A percentile compares a stretch with the other conserved stretches of the same genome.
These are phyloP conservation scores for Paraplagusia blochii DNA, from an alignment of 2,113 vertebrate genomes.

Conservation along the genomic window DNA sequence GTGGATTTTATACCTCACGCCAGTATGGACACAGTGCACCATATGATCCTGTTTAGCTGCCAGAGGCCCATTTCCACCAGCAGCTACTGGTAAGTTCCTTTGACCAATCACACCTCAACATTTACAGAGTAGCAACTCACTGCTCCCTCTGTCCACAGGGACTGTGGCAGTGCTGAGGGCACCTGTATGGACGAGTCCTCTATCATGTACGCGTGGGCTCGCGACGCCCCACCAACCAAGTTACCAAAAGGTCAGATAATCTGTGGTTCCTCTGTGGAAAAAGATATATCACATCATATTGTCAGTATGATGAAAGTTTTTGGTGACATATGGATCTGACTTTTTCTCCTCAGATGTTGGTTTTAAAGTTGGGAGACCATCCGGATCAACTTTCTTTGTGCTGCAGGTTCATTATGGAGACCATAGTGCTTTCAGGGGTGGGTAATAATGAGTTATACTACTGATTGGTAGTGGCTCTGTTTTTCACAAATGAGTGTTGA, in stretches of 20 bases:
- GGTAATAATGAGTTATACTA: slow-evolving; percentile 40
- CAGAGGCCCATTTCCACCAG: slow-evolving; percentile 82
- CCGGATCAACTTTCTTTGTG: slow-evolving; percentile 87
- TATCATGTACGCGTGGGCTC: slow-evolving; percentile 96
- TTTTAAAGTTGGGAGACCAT: slow-evolving; percentile 89
- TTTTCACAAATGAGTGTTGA: too few relatives aligned
- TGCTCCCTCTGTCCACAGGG: slow-evolving; percentile 73
- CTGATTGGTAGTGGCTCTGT: too few relatives aligned
- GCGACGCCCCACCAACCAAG: slow-evolving; percentile 89
- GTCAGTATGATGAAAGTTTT: not conserved
- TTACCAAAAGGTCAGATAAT: slow-evolving; percentile 84
- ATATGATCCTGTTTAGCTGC: slow-evolving; percentile 96
- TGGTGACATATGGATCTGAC: not conserved
- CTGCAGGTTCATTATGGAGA: slow-evolving; percentile 97
- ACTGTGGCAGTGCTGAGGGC: slow-evolving; percentile 84
- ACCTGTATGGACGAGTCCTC: slow-evolving; percentile 87
- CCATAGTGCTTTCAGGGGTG: slow-evolving; percentile 86
- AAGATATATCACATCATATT: too few relatives aligned
- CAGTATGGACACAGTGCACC: slow-evolving; percentile 94
- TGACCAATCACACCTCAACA: not conserved
- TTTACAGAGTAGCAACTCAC: not conserved
- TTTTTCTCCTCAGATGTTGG: slow-evolving; percentile 83
- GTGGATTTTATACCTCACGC: slow-evolving; percentile 95
- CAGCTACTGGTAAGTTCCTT: slow-evolving; percentile 83
- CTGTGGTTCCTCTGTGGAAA: not conserved